Evolutionary conservation across 1,140 invertebrate genomes (phyloP), one percentile per base, ranked within the genome.

Genomic region (Lucilia sericata): DNA sequence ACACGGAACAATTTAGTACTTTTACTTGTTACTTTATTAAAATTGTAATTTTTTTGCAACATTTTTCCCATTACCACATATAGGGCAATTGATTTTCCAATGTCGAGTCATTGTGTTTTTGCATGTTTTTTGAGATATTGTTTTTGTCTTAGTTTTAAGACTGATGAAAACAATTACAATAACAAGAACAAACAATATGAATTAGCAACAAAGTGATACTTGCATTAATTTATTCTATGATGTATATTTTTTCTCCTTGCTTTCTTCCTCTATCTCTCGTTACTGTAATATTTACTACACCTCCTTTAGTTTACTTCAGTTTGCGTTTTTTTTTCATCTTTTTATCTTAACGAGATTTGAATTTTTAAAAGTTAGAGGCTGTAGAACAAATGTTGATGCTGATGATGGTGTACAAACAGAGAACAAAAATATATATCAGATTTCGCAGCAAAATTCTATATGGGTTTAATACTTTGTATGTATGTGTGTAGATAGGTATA

Each of bases 261-360:
- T 70, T 7, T 21, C 19, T 70, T 10, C 5, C 42, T 10, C 42
- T 42, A 36, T 42, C 10, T 42, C 42, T 42, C 10, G 42, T 42
- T 42, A 5, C 42, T 42, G 2, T 42, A 30, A 30, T 30, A 30
- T 10, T 42, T 42, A 42, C 42, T 42, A 8, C 42, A 10, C 42
- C 42, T 42, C 10, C 42, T 5, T 5, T 17, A 12, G 5, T 70
- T 70, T 70, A 10, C 8, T 8, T 70, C 21, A 12, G 7, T 70
- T 21, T 70, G n/a, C 10, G 51, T 60, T 60, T n/a, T 60, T 42
- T 42, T 70, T 70, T 21, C 21, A 5, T 55, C 13, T 70, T 70
- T 21, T 70, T 70, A 70, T 70, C 65, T 70, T 70, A 70, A 70
- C 65, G n/a, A 70, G 65, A 25, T 70, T 70, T 70, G 65, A 70